These are phyloP conservation scores for Abramis brama DNA, from an alignment of 2,113 vertebrate genomes.

Conservation along the genomic window DNA sequence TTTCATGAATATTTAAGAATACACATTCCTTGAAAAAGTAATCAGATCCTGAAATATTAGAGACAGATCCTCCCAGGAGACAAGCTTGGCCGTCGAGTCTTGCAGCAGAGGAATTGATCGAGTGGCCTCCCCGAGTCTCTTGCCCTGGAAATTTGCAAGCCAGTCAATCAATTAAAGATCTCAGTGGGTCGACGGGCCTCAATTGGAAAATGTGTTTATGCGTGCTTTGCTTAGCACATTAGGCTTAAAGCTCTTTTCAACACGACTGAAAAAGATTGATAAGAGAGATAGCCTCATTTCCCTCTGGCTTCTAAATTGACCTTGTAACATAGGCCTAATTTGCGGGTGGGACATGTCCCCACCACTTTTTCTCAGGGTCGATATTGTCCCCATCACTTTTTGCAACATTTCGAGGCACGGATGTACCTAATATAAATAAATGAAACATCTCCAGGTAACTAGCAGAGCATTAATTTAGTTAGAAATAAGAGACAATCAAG, in stretches of 20 bases:
- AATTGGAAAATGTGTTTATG: constrained; percentile 11
- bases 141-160: constrained; percentile 40
- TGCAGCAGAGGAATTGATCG: constrained; percentile 34
- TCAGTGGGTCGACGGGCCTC: constrained; percentile 30
- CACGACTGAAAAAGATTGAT: background rate
- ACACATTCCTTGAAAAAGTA: background rate
- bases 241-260: background rate
- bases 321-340: background rate
- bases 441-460: no score
- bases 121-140: constrained; percentile 25
- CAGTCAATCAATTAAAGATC: constrained; percentile 50
- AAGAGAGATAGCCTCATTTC: background rate
- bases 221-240: background rate
- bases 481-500: no score
- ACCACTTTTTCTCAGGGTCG: no score
- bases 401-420: no score
- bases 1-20: background rate
- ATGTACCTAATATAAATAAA: no score
- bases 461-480: no score
- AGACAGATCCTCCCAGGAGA: constrained; percentile 17
- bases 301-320: background rate
- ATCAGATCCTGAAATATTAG: constrained; percentile 2
- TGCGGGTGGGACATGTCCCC: no score
- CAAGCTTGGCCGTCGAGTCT: constrained; percentile 18
- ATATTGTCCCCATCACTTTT: no score